Evolutionary conservation across 2,797 vertebrate species (phyloP).

Genomic region (Fratercula arctica): DNA sequence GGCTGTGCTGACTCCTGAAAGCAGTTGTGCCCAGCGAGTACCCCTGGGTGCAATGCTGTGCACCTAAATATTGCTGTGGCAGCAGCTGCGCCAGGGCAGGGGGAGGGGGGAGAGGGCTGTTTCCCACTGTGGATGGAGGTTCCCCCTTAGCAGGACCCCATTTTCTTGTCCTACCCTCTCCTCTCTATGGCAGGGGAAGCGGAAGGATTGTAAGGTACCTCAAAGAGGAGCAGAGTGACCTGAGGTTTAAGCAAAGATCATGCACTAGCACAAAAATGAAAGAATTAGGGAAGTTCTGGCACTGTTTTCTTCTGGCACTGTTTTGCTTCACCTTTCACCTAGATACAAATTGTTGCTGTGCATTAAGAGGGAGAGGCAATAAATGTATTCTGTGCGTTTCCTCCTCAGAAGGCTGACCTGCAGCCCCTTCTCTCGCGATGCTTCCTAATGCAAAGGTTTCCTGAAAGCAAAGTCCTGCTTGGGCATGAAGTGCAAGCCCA

Average conservation of each 20-base stretch:
- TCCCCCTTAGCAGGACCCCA: neutral
- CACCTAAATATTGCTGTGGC: neutral
- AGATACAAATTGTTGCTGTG: neutral
- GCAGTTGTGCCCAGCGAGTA: neutral
- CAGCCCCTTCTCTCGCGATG: neutral
- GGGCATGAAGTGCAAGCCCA: neutral
- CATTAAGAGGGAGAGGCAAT: neutral
- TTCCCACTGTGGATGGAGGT: neutral
- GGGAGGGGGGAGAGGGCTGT: too few relatives aligned
- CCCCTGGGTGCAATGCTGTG: neutral
- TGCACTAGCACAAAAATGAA: neutral
- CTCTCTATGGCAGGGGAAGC: neutral
- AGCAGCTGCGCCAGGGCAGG: neutral
- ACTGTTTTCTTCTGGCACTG: neutral
- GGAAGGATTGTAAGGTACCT: neutral
- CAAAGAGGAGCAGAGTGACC: neutral
- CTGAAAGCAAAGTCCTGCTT: neutral
- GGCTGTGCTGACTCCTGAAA: neutral
- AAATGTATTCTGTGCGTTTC: neutral
- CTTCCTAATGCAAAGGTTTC: neutral
- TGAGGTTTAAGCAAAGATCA: neutral
- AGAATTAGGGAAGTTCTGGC: neutral
- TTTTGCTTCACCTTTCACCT: neutral
- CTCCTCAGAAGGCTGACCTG: neutral
- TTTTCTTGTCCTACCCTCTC: neutral